phyloP scores from a whole-genome alignment of 2,888 invertebrate genomes.

The Syrista parreyssii region DNA sequence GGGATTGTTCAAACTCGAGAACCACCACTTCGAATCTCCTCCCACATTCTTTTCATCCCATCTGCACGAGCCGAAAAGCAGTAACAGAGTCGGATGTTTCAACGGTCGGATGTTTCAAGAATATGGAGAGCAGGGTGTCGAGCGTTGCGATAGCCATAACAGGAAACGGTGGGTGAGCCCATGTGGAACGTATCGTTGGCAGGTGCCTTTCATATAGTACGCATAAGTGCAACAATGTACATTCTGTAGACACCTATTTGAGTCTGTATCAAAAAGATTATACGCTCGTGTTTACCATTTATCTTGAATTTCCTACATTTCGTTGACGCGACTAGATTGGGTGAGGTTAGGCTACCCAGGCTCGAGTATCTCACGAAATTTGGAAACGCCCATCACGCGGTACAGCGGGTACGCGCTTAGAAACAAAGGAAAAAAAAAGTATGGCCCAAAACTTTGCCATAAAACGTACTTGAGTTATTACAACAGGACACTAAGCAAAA shows the following conservation, averaged over 20 bases:
- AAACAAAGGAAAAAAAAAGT: not conserved
- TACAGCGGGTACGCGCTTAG: not conserved
- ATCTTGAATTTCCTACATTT: not conserved
- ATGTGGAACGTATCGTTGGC: constrained; percentile 6
- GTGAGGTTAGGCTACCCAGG: not conserved
- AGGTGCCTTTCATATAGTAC: not conserved
- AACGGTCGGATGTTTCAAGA: not conserved
- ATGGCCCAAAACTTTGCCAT: not conserved
- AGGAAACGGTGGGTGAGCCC: not conserved
- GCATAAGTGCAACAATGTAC: not conserved
- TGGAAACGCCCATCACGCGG: not conserved
- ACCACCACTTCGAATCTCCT: not conserved
- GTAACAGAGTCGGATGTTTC: not conserved
- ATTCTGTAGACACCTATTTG: not conserved
- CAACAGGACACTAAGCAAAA: not conserved
- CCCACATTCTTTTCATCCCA: not conserved
- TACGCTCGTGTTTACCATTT: not conserved
- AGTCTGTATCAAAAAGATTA: not conserved
- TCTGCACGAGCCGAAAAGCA: not conserved
- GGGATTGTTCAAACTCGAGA: not conserved
- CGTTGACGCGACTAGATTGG: not conserved
- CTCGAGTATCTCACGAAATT: not conserved
- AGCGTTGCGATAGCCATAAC: constrained; percentile 2
- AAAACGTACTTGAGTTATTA: not conserved
- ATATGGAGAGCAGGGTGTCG: constrained; percentile 2